Percentiles rank a stretch among this genome's conserved stretches.
Conservation (phyloP, 2,113 vertebrate genomes). For the Zootoca vivipara region DNA sequence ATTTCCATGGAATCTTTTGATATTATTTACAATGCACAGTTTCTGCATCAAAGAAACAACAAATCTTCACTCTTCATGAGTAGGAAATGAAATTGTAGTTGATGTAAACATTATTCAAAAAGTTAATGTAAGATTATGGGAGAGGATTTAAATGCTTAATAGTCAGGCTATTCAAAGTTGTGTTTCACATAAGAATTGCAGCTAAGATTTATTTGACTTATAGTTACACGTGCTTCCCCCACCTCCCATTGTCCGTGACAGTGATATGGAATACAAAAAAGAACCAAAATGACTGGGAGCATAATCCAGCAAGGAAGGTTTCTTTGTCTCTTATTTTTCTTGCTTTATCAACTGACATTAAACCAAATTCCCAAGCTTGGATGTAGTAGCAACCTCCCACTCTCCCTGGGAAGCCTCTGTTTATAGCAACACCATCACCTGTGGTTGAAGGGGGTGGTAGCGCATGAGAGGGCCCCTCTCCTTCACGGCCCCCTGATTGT, state of each 20-base stretch:
- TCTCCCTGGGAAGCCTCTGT: too few relatives aligned
- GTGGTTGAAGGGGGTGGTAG: too few relatives aligned
- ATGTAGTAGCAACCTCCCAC: too few relatives aligned
- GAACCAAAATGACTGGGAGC: neutral
- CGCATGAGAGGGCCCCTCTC: too few relatives aligned
- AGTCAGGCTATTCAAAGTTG: constrained; percentile 62
- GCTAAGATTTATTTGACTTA: constrained; percentile 33
- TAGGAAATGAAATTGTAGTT: constrained; percentile 73
- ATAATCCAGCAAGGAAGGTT: neutral
- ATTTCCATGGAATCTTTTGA: constrained; percentile 78
- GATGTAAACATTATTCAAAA: constrained; percentile 73
- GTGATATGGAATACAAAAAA: neutral
- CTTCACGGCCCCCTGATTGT: too few relatives aligned
- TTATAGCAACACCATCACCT: too few relatives aligned
- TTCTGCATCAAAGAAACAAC: constrained; percentile 73
- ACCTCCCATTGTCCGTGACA: neutral
- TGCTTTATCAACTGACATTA: too few relatives aligned
- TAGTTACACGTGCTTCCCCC: constrained; percentile 8
- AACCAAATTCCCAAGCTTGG: too few relatives aligned
- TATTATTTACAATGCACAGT: constrained; percentile 80
- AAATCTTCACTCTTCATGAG: constrained; percentile 79
- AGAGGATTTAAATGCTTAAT: constrained; percentile 62
- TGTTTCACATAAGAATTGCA: constrained; percentile 60
- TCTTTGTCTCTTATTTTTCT: too few relatives aligned
- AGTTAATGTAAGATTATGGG: constrained; percentile 64